Conservation (phyloP, 2,797 vertebrate genomes). For the Chelon labrosus region DNA sequence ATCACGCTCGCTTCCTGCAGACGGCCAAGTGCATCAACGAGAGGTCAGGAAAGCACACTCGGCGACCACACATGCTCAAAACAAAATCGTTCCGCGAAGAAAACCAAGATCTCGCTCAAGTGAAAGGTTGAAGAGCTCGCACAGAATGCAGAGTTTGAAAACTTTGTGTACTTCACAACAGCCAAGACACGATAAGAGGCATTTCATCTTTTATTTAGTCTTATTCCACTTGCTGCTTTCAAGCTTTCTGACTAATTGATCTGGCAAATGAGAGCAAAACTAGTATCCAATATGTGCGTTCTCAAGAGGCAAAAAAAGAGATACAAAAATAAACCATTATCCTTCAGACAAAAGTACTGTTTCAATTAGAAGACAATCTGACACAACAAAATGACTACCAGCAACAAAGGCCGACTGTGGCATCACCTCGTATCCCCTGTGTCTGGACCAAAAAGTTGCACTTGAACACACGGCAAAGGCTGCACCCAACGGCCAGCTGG, state of each 20-base stretch:
- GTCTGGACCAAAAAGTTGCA: too few species aligned
- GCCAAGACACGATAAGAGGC: constrained; percentile 14
- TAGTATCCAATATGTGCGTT: constrained; percentile 23
- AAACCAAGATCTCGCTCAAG: neutral
- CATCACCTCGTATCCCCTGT: too few species aligned
- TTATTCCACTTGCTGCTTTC: constrained; percentile 11
- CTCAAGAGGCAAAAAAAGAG: constrained; percentile 23
- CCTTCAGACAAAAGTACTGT: constrained; percentile 24
- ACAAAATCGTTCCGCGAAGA: constrained; percentile 1
- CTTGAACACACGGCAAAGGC: too few species aligned
- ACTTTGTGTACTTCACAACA: constrained; percentile 12
- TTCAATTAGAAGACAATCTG: constrained; percentile 21
- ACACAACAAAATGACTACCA: too few species aligned
- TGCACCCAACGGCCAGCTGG: too few species aligned
- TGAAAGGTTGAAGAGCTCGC: constrained; percentile 9
- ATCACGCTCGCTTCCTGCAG: constrained; percentile 98
- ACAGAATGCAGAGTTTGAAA: constrained; percentile 15
- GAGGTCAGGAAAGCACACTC: constrained; percentile 83
- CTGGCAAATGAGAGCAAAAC: constrained; percentile 41
- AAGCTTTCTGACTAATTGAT: constrained; percentile 50
- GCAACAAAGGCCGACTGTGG: too few species aligned
- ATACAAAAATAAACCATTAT: constrained; percentile 38
- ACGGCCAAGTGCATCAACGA: constrained; percentile 97
- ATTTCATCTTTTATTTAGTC: constrained; percentile 34
- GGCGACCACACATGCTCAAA: neutral